These are phyloP conservation scores for Erethizon dorsatum DNA, from an alignment of 2,797 vertebrate species.

Conservation along the genomic window DNA sequence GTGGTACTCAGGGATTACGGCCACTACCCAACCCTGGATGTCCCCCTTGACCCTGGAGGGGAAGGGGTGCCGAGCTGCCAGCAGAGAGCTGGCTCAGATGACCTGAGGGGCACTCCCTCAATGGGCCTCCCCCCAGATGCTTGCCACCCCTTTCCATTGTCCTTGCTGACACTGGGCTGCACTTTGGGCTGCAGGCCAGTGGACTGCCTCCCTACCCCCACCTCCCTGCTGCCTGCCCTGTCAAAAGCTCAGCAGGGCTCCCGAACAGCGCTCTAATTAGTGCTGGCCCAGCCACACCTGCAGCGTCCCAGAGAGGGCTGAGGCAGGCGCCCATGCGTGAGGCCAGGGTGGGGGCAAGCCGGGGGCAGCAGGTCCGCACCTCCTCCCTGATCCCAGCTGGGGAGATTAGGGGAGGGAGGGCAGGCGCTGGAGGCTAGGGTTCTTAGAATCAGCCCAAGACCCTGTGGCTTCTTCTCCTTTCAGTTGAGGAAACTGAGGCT, in stretches of 20 bases:
- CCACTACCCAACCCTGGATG: not conserved
- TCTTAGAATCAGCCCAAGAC: slow-evolving; percentile 53
- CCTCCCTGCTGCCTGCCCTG: slow-evolving; percentile 66
- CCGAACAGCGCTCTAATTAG: slow-evolving; percentile 96
- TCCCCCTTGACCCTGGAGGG: not conserved
- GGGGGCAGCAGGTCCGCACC: slow-evolving; percentile 60
- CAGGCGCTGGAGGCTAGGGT: not conserved
- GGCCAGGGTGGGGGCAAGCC: slow-evolving; percentile 78
- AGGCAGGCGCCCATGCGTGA: slow-evolving; percentile 86
- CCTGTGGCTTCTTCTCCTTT: not conserved
- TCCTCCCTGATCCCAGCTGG: slow-evolving; percentile 24
- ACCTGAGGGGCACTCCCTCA: slow-evolving; percentile 44
- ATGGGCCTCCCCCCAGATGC: slow-evolving; percentile 69
- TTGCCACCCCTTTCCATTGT: slow-evolving; percentile 86
- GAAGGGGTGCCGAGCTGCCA: not conserved
- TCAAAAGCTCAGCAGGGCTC: slow-evolving; percentile 93
- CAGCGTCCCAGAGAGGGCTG: slow-evolving; percentile 91
- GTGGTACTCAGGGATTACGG: slow-evolving; percentile 69
- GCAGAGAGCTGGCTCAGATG: slow-evolving; percentile 77
- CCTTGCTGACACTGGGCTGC: slow-evolving; percentile 87
- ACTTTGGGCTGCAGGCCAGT: slow-evolving; percentile 70
- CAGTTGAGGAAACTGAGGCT: slow-evolving; percentile 8
- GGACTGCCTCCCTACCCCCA: slow-evolving; percentile 67
- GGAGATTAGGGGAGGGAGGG: slow-evolving; percentile 55
- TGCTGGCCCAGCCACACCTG: slow-evolving; percentile 96